A percentile compares a stretch with the other conserved stretches of the same genome.
Evolutionary conservation across 2,113 vertebrate genomes (phyloP).

Genomic region (Pelecanoides urinatrix): DNA sequence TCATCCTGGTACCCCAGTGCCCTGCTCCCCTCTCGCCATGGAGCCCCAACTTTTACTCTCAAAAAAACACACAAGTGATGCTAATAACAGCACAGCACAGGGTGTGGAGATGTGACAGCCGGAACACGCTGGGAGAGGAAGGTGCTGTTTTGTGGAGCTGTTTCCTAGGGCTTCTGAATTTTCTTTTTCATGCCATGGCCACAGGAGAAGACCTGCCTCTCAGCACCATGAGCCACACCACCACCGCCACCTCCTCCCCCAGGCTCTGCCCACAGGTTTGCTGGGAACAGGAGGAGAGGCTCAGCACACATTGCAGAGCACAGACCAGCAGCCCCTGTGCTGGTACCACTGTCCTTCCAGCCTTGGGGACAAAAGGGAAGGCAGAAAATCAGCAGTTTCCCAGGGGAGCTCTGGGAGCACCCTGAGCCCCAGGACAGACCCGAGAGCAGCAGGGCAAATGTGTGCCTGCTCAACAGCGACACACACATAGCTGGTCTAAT

Average conservation of each 20-base stretch:
- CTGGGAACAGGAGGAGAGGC: neutral
- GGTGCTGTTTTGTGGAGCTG: neutral
- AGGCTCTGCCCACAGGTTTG: neutral
- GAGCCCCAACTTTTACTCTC: neutral
- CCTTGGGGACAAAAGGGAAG: neutral
- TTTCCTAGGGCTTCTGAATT: neutral
- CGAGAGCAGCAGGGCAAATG: neutral
- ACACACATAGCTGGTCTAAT: fast-evolving
- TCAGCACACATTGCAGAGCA: neutral
- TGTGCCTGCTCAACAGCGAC: neutral
- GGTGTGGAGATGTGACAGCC: no score
- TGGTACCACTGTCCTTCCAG: neutral
- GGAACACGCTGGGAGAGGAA: fast-evolving
- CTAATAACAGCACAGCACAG: neutral
- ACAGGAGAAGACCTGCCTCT: neutral
- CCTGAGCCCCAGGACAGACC: neutral
- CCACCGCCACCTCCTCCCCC: neutral
- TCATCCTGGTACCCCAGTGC: neutral
- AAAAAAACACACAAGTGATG: fast-evolving
- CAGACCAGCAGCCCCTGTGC: neutral
- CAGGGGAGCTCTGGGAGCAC: neutral
- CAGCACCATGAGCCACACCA: neutral
- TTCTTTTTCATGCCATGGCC: neutral
- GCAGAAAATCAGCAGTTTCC: neutral
- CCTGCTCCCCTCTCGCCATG: neutral